phyloP scores from a whole-genome alignment of 2,888 invertebrate genomes.

The Eupithecia pulchellata region DNA sequence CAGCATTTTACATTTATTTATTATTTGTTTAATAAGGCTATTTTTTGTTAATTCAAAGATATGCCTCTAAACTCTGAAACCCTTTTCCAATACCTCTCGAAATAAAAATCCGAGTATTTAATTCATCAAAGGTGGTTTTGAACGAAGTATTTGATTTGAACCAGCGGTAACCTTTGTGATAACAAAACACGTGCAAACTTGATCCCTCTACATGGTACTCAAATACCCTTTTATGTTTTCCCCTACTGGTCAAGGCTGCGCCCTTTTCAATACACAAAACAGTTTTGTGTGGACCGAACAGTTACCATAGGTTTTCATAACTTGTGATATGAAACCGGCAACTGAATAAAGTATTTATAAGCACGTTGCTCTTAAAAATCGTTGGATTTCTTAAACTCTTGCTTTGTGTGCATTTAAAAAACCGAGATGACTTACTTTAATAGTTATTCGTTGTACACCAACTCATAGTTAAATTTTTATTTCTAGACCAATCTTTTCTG shows the following conservation, averaged over 20 bases:
- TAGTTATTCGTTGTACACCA: too few relatives aligned
- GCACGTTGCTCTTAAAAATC: not conserved
- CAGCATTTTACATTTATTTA: too few relatives aligned
- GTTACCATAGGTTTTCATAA: not conserved
- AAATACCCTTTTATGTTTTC: slow-evolving; percentile 37
- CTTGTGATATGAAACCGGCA: too few relatives aligned
- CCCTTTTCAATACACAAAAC: slow-evolving; percentile 45
- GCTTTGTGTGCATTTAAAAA: not conserved
- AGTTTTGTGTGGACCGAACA: slow-evolving; percentile 48
- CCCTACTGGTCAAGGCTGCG: slow-evolving; percentile 43
- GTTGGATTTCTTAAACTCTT: not conserved
- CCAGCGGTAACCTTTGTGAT: slow-evolving; percentile 6
- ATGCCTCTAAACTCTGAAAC: not conserved
- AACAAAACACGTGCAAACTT: slow-evolving; percentile 28
- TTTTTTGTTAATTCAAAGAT: not conserved
- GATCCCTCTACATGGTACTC: slow-evolving; percentile 29
- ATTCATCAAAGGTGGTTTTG: slow-evolving; percentile 5
- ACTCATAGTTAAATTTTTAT: too few relatives aligned
- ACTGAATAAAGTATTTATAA: too few relatives aligned
- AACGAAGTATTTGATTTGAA: slow-evolving; percentile 3
- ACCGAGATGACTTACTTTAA: too few relatives aligned
- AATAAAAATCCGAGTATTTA: not conserved
- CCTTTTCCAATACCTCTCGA: slow-evolving; percentile 2
- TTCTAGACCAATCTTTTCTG: too few relatives aligned
- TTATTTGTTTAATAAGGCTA: not conserved